Base-by-base conservation (phyloP, 2,113 vertebrate genomes). In the Chaetops frenatus region DNA sequence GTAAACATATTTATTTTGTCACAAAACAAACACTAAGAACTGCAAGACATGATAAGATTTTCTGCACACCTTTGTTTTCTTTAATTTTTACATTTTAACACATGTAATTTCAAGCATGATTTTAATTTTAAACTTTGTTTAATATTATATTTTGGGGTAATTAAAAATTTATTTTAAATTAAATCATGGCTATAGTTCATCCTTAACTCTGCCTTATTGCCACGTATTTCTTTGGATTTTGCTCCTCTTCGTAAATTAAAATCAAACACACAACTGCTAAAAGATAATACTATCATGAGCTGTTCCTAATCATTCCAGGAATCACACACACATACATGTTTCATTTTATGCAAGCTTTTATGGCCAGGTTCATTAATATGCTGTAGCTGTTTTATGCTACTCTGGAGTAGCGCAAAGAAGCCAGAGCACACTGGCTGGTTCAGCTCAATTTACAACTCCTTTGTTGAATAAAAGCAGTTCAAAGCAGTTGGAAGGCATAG, bases 301-400 rank as follows among this genome's bases (percentile, higher is more conserved):
- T 86, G 80, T 51, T 92, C 86, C 76, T 70, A 88, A 93, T 58
- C 23, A 87, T 79, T 81, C 70, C 81, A 91, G 79, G 57, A 84
- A 96, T 67, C 64, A 73, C 80, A 74, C 45, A 81, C 62, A 65
- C 40, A 72, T 54, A 48, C 13, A 79, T 15, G 1, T 72, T 88
- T 93, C 42, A 80, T 83, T 90, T 93, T 78, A 82, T 79, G 48
- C 44, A 93, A 84, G 56, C 4, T 91, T 96, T 97, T 94, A 86
- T 62, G 60, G 42, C 20, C 51, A 86, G 19, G 60, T 91, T 88
- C 72, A 88, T 45, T 92, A 92, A 93, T 83, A 74, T 45, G 94
- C 64, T 91, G 76, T 66, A 80, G 86, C 56, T 92, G 64, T 62
- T 96, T 95, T 81, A 88, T 62, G 71, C 95, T 92, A 5, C 80